A percentile compares a stretch with the other conserved stretches of the same genome.
phyloP scores from a whole-genome alignment of 2,113 vertebrate species.

The Meleagris gallopavo region DNA sequence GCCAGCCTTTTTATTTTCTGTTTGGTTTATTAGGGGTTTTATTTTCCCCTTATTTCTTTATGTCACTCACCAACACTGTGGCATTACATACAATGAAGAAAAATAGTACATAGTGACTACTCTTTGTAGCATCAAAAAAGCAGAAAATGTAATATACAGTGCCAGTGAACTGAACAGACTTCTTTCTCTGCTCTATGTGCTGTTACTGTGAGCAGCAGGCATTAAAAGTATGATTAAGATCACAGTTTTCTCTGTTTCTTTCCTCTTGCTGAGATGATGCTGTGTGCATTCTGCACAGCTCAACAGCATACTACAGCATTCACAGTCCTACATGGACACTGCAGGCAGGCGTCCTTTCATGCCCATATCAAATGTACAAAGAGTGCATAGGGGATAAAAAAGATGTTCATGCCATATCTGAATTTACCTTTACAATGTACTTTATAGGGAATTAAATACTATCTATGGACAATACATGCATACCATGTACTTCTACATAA shows the following conservation, averaged over 20 bases:
- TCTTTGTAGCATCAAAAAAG: not conserved
- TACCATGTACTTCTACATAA: not conserved
- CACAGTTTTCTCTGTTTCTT: not conserved
- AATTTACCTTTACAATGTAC: not conserved
- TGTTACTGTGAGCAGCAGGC: not conserved
- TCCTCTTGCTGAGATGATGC: not conserved
- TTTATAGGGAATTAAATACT: not conserved
- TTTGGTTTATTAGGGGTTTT: not conserved
- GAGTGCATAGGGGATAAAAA: not conserved
- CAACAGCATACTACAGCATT: not conserved
- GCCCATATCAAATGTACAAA: rapidly evolving
- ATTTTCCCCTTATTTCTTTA: not conserved
- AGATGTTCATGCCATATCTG: not conserved
- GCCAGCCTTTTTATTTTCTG: not conserved
- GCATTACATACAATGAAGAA: not conserved
- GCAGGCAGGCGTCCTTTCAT: not conserved
- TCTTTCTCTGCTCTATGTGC: not conserved
- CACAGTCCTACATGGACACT: rapidly evolving
- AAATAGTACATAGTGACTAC: rapidly evolving
- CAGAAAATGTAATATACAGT: not conserved
- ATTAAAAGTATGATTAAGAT: not conserved
- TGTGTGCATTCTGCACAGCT: not conserved
- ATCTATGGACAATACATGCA: not conserved
- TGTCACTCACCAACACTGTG: not conserved
- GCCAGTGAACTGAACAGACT: not conserved